Percentiles rank a stretch among this genome's conserved stretches.
phyloP scores from a whole-genome alignment of 1,140 invertebrate genomes.

The Aphaenogaster rudis region DNA sequence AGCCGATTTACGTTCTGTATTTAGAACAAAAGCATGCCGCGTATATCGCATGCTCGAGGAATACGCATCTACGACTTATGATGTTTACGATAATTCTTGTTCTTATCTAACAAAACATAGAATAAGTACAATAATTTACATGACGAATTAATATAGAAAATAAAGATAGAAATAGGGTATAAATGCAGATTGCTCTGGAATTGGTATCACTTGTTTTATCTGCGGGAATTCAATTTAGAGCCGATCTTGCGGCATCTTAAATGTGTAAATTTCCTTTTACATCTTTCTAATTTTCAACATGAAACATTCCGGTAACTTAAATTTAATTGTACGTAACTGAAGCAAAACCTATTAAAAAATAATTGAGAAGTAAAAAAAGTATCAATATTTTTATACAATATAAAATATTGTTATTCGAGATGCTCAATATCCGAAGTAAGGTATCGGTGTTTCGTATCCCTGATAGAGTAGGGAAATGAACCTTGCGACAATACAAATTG shows the following conservation, averaged over 20 bases:
- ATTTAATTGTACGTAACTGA: not conserved
- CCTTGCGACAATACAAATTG: not conserved
- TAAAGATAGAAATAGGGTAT: not conserved
- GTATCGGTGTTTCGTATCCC: not conserved
- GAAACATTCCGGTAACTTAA: not conserved
- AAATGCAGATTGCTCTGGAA: not conserved
- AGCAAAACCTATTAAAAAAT: not conserved
- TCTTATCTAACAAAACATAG: not conserved
- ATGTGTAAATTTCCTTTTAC: not conserved
- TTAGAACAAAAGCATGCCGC: constrained; percentile 61
- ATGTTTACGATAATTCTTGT: not conserved
- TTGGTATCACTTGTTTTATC: not conserved
- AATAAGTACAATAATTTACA: not conserved
- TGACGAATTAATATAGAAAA: not conserved
- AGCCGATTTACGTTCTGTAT: constrained; percentile 70
- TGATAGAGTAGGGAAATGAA: constrained; percentile 1
- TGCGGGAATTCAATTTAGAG: not conserved
- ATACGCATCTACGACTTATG: not conserved
- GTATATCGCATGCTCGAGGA: not conserved
- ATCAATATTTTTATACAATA: not conserved
- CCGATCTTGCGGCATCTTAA: not conserved
- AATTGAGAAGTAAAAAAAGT: not conserved
- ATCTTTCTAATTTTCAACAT: not conserved
- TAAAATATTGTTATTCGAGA: not conserved
- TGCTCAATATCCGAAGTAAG: not conserved